phyloP scores from a whole-genome alignment of 2,113 vertebrate genomes.

The Cyanoramphus novaezelandiae region DNA sequence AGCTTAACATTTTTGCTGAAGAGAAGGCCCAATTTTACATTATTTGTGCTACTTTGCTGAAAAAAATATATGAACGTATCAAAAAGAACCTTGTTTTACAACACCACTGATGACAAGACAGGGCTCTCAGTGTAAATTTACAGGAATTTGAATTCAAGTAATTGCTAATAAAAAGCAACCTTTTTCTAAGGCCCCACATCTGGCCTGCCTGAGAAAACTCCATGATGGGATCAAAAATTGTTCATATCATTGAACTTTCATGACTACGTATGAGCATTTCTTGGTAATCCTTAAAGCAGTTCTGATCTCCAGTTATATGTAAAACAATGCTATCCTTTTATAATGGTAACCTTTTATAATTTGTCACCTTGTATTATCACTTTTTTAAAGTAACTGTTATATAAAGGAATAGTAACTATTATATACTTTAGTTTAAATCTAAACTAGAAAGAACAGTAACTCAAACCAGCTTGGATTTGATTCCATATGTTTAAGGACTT shows the following conservation, averaged over 20 bases:
- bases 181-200: not conserved
- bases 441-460: not conserved
- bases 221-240: not conserved
- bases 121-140: not conserved
- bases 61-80: not conserved
- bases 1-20: not conserved
- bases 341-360: not conserved
- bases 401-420: not conserved
- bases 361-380: not conserved
- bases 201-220: not conserved
- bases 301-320: not conserved
- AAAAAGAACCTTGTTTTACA: not conserved
- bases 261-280: not conserved
- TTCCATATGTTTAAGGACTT: not conserved
- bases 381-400: not conserved
- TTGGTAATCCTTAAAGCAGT: not conserved
- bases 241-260: not conserved
- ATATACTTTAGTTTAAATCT: not conserved
- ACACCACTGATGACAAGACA: not conserved
- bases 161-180: not conserved
- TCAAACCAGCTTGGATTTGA: not conserved
- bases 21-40: not conserved
- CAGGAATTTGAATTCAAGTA: not conserved
- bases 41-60: not conserved
- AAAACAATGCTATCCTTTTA: not conserved